Evolutionary conservation across 2,888 invertebrate genomes (phyloP), one percentile per base, ranked within the genome.

Genomic region (Zootermopsis nevadensis): DNA sequence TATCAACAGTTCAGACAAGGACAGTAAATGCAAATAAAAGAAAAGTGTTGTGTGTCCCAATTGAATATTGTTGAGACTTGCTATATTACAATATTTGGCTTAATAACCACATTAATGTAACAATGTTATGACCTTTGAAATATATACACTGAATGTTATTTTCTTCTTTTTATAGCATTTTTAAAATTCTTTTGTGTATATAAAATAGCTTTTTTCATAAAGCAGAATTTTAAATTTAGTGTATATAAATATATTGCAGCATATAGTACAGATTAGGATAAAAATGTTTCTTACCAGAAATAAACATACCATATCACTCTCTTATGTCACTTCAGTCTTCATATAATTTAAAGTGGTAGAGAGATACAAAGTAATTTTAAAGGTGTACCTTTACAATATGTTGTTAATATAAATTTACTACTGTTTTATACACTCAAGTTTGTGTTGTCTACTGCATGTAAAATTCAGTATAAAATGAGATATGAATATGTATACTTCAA

Each of bases 381-480:
- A 76, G 42, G 27, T 38, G 60, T 60, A 76, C 42, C 35, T 76
- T 76, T 76, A 19, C 42, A 72, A 33, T 22, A 76, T 42, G 42
- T n/a, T 76, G 35, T 76, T 76, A 76, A 27, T 42, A 76, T 38
- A 76, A 42, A 27, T 76, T 76, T 76, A 48, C 76, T 42, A 42
- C 76, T 76, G 76, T 76, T 76, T 76, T 76, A 76, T 76, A 76
- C 42, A 42, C 76, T 31, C 19, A 76, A 76, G 35, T 74, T 76
- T 76, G 35, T 76, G 76, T 31, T 76, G 76, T 27, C 42, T 76
- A 48, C 38, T 42, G 30, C 42, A 38, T 24, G 38, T 42, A 30
- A 42, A 15, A 12, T 38, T 38, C n/a, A 24, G 38, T 42, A n/a
- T 27, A 42, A 4, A 76, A 8, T 27, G 27, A 42, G n/a, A 42